Evolutionary conservation across 37 sponge, comb jelly and placozoan species (phyloP).

Genomic region (Theonella swinhoei): DNA sequence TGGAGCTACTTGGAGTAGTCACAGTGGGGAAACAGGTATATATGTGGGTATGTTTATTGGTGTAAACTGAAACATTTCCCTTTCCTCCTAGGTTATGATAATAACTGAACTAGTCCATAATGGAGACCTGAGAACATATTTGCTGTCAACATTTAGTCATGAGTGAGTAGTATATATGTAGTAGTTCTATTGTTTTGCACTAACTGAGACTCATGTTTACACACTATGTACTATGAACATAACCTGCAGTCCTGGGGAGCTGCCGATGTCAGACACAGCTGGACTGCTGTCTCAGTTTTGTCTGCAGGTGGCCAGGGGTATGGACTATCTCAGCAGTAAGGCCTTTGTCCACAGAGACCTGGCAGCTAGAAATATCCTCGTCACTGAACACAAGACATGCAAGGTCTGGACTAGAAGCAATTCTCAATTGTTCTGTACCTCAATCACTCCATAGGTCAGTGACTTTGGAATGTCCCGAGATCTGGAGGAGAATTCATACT

Average conservation of each 20-base stretch:
- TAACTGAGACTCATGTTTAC: too few species aligned
- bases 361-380: constrained; percentile 64
- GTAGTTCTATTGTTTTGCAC: neutral
- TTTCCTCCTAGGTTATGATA: constrained; percentile 31
- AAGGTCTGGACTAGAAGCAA: constrained; percentile 28
- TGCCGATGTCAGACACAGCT: neutral
- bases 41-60: neutral
- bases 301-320: constrained; percentile 59
- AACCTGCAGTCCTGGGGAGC: constrained; percentile 13
- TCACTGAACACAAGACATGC: constrained; percentile 50
- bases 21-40: constrained; percentile 47
- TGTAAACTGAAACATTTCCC: neutral
- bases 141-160: neutral
- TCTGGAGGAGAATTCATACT: constrained; percentile 33
- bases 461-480: constrained; percentile 81
- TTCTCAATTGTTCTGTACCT: neutral
- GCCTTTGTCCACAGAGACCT: constrained; percentile 71
- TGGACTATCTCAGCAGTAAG: constrained; percentile 55
- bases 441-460: constrained; percentile 38
- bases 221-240: neutral
- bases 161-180: neutral
- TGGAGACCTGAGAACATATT: constrained; percentile 23
- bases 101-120: constrained; percentile 28
- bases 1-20: constrained; percentile 32
- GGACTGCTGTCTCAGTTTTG: constrained; percentile 24